phyloP scores from a whole-genome alignment of 2,797 vertebrate genomes.

The Protosalanx chinensis region DNA sequence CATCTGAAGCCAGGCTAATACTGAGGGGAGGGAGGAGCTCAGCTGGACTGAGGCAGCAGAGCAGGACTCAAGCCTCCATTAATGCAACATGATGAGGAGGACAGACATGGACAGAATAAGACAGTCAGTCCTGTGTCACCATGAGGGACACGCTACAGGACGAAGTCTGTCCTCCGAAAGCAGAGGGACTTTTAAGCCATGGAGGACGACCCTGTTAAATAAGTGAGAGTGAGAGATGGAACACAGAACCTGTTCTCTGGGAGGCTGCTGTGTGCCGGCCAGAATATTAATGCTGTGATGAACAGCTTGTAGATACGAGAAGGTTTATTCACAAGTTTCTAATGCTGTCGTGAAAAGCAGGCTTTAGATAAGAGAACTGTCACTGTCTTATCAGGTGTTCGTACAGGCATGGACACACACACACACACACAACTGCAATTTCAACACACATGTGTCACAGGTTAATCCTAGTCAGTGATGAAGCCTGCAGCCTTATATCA shows the following conservation, averaged over 20 bases:
- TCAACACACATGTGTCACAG: neutral
- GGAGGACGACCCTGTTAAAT: constrained; percentile 67
- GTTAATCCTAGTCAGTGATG: neutral
- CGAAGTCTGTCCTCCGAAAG: constrained; percentile 18
- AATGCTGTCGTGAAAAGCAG: constrained; percentile 21
- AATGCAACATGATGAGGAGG: neutral
- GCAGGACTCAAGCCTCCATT: too few species aligned
- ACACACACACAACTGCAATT: neutral
- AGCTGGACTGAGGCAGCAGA: too few species aligned
- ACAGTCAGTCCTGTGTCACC: neutral
- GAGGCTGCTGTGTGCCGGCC: constrained; percentile 46
- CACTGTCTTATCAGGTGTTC: constrained; percentile 35
- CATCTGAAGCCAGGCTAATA: neutral
- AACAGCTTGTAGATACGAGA: constrained; percentile 38
- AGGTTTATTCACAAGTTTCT: constrained; percentile 17
- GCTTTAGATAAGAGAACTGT: constrained; percentile 32
- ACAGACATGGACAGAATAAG: neutral
- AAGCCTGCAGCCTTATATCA: too few species aligned
- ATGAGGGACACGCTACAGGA: neutral
- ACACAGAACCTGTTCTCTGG: constrained; percentile 56
- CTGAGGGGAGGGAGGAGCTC: neutral
- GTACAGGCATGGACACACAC: constrained; percentile 26
- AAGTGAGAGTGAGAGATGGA: constrained; percentile 55
- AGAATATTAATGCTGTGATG: constrained; percentile 31
- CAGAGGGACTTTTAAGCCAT: constrained; percentile 57